Conservation (phyloP, 53 echinoderm and acorn worm genomes). For the Luidia sarsii region DNA sequence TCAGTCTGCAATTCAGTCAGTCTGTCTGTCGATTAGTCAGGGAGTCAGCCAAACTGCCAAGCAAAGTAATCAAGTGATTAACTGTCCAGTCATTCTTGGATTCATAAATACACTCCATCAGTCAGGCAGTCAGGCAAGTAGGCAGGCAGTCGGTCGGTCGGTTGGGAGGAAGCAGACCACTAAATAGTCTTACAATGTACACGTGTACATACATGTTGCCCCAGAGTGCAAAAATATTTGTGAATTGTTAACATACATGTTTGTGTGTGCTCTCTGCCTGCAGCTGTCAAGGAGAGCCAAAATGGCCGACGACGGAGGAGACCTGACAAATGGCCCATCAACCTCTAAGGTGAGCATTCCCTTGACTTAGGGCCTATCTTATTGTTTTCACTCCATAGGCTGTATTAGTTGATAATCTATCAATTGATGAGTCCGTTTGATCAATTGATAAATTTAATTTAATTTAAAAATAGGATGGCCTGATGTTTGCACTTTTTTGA, state of each 20-base stretch:
- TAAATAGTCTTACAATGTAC: too few species aligned
- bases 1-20: too few species aligned
- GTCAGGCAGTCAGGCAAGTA: background rate
- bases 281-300: constrained; percentile 36
- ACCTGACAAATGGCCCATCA: constrained; percentile 46
- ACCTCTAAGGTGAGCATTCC: constrained; percentile 49
- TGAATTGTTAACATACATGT: too few species aligned
- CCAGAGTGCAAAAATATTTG: background rate
- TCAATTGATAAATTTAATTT: too few species aligned
- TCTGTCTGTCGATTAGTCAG: too few species aligned
- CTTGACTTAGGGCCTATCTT: background rate
- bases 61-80: too few species aligned
- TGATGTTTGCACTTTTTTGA: too few species aligned
- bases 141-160: background rate
- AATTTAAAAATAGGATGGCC: too few species aligned
- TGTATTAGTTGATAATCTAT: background rate
- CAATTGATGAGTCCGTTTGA: background rate
- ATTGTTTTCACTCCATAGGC: background rate
- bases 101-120: too few species aligned
- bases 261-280: background rate
- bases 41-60: too few species aligned
- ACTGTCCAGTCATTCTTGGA: too few species aligned
- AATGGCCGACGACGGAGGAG: constrained; percentile 34
- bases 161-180: background rate
- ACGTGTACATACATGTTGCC: background rate